phyloP scores from a whole-genome alignment of 2,797 vertebrate genomes.

The Acanthiza pusilla region DNA sequence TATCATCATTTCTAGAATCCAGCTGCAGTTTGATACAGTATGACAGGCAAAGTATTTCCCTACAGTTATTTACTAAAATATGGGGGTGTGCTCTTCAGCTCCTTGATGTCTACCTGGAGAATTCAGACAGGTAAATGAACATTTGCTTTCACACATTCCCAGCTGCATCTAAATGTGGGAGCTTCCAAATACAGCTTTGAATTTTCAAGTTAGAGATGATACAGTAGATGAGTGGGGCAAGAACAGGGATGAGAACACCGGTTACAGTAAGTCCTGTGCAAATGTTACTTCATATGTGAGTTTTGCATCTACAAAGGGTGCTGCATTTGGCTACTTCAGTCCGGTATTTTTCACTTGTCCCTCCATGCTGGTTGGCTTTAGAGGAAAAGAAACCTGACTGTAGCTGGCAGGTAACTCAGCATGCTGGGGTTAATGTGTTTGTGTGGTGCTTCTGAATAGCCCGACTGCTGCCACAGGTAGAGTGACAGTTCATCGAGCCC shows the following conservation, averaged over 20 bases:
- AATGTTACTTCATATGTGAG: neutral
- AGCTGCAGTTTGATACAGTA: neutral
- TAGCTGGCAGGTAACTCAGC: neutral
- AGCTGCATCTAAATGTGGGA: neutral
- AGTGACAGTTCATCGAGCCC: neutral
- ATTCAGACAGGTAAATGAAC: neutral
- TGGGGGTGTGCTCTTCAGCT: neutral
- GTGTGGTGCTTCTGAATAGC: neutral
- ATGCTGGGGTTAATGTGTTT: neutral
- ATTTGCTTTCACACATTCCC: neutral
- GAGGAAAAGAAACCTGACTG: neutral
- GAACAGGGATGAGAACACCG: neutral
- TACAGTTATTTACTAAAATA: neutral
- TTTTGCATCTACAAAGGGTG: neutral
- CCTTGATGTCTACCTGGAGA: neutral
- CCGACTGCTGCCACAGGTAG: neutral
- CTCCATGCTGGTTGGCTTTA: neutral
- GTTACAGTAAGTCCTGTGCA: neutral
- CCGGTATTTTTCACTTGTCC: slow-evolving; percentile 23
- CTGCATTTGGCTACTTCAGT: neutral
- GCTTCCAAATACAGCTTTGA: neutral
- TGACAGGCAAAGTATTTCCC: neutral
- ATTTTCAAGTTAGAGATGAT: neutral
- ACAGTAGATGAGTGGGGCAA: neutral
- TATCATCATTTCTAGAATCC: neutral